Base-by-base conservation (phyloP, 2,797 vertebrate species). In the Bufotes viridis region DNA sequence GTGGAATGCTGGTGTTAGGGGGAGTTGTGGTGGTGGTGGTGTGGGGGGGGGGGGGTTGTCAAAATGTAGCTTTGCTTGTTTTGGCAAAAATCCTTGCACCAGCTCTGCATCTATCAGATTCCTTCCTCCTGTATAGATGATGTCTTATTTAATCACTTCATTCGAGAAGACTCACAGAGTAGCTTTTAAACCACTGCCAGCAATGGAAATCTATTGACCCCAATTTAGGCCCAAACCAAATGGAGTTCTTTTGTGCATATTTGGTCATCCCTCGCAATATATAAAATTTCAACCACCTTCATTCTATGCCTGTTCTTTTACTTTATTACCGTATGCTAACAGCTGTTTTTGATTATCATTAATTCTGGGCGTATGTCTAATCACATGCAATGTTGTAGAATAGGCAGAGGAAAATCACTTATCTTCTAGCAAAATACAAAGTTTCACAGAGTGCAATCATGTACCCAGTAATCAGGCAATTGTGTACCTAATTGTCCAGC, bases 381-480 rank as follows among this genome's bases (percentile, higher is more conserved):
- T 87, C 86, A 87, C 78, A 60, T 83, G 78, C 69, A 63, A 42
- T 29, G 58, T 81, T 63, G 34, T 76, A 74, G 57, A 58, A 87
- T 78, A 58, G 69, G 58, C 72, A 87, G 80, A 82, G 72, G 49
- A 61, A 76, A 63, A 76, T 65, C 69, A 87, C 78, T 75, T 74
- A 82, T 78, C 58, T 63, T 87, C 60, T 63, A 87, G n/a, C 60
- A 83, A 81, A 78, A 82, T 58, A 82, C 26, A 83, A 82, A 83
- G 81, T 87, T 87, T 82, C 70, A 67, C 34, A 20, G 69, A 82
- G 80, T 42, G 86, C 81, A 87, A 87, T 87, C 81, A 82, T 82
- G 80, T 83, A 87, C 70, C 70, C 83, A 85, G 84, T 85, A 87
- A 87, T 87, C 86, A 82, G 81, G 60, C 86, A 82, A 87, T 82